Conservation (phyloP, 92 coral and sea anemone genomes). For the Porites rus region DNA sequence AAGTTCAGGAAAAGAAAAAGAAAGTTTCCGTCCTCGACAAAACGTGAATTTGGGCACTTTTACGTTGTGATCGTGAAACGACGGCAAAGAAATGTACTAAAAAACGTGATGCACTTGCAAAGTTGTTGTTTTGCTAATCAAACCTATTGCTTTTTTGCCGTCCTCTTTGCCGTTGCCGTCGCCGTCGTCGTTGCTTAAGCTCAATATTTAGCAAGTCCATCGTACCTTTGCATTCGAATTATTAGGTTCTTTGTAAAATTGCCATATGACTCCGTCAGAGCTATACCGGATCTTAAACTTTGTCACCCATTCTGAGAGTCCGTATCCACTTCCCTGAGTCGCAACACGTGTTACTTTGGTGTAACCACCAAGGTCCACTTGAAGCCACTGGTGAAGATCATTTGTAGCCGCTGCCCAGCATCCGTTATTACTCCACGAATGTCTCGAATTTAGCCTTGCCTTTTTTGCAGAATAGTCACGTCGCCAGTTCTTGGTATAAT, state of each 20-base stretch:
- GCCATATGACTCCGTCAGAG: constrained; percentile 7
- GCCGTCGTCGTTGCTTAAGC: too few species aligned
- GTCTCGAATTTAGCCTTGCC: not conserved
- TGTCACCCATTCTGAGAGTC: not conserved
- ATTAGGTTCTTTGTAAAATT: not conserved
- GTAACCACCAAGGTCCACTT: not conserved
- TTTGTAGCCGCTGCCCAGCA: not conserved
- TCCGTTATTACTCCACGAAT: not conserved
- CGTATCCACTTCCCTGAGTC: not conserved
- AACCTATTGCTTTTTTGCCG: too few species aligned
- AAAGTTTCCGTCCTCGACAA: too few species aligned
- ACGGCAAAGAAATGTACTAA: not conserved
- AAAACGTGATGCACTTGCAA: not conserved
- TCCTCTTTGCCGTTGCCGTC: too few species aligned
- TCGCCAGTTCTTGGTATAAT: too few species aligned
- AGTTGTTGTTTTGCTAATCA: too few species aligned
- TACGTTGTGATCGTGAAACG: too few species aligned
- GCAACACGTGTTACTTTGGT: not conserved
- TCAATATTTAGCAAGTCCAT: not conserved
- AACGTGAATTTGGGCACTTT: too few species aligned
- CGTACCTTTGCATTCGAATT: not conserved
- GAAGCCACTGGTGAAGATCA: constrained; percentile 4
- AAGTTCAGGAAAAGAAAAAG: too few species aligned
- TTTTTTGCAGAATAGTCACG: not conserved
- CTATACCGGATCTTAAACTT: constrained; percentile 1